Base-by-base conservation (phyloP, 1,140 invertebrate species). In the Vanessa tameamea region DNA sequence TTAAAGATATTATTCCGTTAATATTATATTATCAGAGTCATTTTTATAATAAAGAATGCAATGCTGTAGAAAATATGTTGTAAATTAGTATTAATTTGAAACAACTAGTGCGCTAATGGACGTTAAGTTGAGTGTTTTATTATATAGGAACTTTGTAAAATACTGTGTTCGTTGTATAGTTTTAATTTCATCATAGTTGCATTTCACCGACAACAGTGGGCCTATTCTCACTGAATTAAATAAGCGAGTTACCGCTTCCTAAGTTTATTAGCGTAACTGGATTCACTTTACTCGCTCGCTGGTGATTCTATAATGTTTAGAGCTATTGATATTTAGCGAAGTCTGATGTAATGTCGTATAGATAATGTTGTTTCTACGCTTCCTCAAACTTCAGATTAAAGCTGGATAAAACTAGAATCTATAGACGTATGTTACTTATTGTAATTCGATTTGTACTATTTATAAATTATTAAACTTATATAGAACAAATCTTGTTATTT, bases 201-300 rank as follows among this genome's bases (percentile, higher is more conserved):
- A 70, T 77, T 74, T 73, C 70, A 64, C 53, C 61, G 43, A 64
- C 61, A 63, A 70, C 53, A 63, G 53, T 69, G 51, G 48, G 76
- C 76, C 76, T 77, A 77, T 70, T 73, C 43, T 59, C 72, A 55
- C 37, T 43, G 53, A 77, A 71, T 70, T 55, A 69, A 70, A 73
- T 77, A 73, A 74, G 71, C 43, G 63, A 37, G 63, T 77, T 73
- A 77, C 63, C 55, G 67, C 72, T 73, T 77, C 67, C 51, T 74
- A 73, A 77, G 23, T 66, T 59, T 55, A 74, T 73, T 67, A 63
- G 37, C 63, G 72, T 77, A 67, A 70, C 68, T 67, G 64, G 53
- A 77, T 66, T 63, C 47, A 47, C 59, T 69, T 48, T 37, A 57
- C 23, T 61, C 64, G 48, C 63, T 68, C 16, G 43, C 57, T 20